Evolutionary conservation across 2,113 vertebrate species (phyloP).

Genomic region (Atlantisia rogersi): DNA sequence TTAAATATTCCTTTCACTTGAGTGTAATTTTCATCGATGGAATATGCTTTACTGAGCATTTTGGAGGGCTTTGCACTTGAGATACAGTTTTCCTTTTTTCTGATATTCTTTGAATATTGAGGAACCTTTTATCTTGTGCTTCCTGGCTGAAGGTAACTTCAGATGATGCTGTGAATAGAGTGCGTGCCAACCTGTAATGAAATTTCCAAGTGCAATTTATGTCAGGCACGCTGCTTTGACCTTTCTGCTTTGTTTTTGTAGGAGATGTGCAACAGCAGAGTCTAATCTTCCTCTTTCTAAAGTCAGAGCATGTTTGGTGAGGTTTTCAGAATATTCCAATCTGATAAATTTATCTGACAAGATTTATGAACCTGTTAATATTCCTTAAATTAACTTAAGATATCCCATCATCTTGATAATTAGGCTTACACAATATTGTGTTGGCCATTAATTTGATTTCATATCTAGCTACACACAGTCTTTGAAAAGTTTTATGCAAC

Average conservation of each 20-base stretch:
- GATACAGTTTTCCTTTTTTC: background rate
- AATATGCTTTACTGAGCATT: background rate
- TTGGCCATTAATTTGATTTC: conserved; percentile 52
- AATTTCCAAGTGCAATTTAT: conserved; percentile 51
- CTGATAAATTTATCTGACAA: conserved; percentile 62
- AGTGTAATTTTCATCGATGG: conserved; percentile 7
- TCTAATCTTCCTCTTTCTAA: conserved; percentile 52
- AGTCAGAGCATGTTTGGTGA: conserved; percentile 55
- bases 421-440: conserved; percentile 38
- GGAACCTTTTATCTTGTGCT: conserved; percentile 22
- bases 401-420: conserved; percentile 52
- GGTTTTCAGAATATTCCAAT: conserved; percentile 61
- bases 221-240: conserved; percentile 21
- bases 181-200: background rate
- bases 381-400: conserved; percentile 59
- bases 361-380: conserved; percentile 51
- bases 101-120: background rate
- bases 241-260: conserved; percentile 60
- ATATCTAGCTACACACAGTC: background rate
- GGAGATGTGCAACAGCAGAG: conserved; percentile 10
- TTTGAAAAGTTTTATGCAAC: conserved; percentile 56
- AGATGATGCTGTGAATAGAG: background rate
- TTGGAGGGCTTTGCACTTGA: background rate
- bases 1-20: conserved; percentile 17
- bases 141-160: conserved; percentile 32